phyloP scores from a whole-genome alignment of 1,140 invertebrate species.

The Plodia interpunctella region DNA sequence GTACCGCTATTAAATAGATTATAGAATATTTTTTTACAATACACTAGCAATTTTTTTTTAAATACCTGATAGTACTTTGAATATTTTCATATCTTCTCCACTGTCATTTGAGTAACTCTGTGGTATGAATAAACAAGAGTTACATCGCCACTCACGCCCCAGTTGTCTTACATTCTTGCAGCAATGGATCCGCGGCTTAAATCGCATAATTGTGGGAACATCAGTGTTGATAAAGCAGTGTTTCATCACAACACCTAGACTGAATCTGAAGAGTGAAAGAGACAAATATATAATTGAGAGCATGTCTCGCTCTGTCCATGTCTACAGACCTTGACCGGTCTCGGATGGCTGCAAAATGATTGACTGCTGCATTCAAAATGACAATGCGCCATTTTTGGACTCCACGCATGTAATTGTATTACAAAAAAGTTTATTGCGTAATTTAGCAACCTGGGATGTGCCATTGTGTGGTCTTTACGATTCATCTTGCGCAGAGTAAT shows the following conservation, averaged over 20 bases:
- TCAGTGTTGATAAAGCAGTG: not conserved
- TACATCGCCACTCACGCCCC: too few species aligned
- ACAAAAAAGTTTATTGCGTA: conserved; percentile 4
- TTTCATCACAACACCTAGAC: not conserved
- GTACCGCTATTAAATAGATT: too few species aligned
- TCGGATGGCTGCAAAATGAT: conserved; percentile 9
- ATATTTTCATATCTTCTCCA: too few species aligned
- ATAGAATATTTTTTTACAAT: too few species aligned
- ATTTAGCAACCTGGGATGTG: not conserved
- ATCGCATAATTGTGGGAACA: conserved; percentile 23
- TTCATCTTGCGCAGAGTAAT: not conserved
- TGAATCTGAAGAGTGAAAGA: not conserved
- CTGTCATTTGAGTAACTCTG: too few species aligned
- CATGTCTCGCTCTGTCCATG: not conserved
- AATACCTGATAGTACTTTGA: too few species aligned
- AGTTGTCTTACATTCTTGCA: not conserved
- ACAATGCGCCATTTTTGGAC: conserved; percentile 10
- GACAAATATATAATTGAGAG: not conserved
- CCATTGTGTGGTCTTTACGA: conserved; percentile 3
- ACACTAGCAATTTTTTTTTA: too few species aligned
- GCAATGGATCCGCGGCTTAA: conserved; percentile 10
- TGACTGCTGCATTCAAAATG: conserved; percentile 10
- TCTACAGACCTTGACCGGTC: conserved; percentile 13
- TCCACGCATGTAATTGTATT: not conserved
- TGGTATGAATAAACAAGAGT: too few species aligned